phyloP scores from a whole-genome alignment of 1,140 invertebrate genomes.

The Rhynchophorus ferrugineus region DNA sequence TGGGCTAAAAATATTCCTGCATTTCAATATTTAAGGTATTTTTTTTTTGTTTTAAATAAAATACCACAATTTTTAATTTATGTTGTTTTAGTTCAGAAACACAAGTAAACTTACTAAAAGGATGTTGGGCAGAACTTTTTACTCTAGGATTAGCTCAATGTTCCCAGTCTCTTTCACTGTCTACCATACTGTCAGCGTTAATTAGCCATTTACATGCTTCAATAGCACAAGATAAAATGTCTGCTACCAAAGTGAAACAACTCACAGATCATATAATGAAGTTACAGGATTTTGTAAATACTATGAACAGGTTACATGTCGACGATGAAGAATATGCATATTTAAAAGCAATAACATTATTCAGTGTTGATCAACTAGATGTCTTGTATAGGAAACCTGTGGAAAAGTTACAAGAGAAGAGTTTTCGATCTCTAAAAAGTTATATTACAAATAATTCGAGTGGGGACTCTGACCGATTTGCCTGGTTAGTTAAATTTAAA shows the following conservation, averaged over 20 bases:
- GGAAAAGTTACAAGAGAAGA: conserved; percentile 65
- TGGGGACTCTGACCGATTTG: conserved; percentile 52
- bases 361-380: conserved; percentile 53
- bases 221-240: conserved; percentile 65
- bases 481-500: conserved; percentile 42
- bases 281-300: conserved; percentile 74
- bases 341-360: conserved; percentile 80
- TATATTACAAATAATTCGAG: conserved; percentile 46
- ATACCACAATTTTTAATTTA: conserved; percentile 5
- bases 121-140: conserved; percentile 90
- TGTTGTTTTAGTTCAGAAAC: conserved; percentile 62
- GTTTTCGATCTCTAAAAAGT: conserved; percentile 60
- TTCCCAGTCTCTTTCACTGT: conserved; percentile 67
- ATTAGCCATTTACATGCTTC: conserved; percentile 60
- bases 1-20: conserved; percentile 79
- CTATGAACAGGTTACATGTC: conserved; percentile 66
- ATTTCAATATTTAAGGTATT: conserved; percentile 69
- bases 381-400: conserved; percentile 38
- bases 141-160: conserved; percentile 87
- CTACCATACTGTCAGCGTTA: conserved; percentile 76
- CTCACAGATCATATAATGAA: conserved; percentile 77
- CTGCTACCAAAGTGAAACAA: conserved; percentile 62
- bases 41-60: conserved; percentile 8
- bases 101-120: conserved; percentile 74
- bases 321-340: conserved; percentile 83